Evolutionary conservation across 2,797 vertebrate species (phyloP).

Genomic region (Clarias fuscus): DNA sequence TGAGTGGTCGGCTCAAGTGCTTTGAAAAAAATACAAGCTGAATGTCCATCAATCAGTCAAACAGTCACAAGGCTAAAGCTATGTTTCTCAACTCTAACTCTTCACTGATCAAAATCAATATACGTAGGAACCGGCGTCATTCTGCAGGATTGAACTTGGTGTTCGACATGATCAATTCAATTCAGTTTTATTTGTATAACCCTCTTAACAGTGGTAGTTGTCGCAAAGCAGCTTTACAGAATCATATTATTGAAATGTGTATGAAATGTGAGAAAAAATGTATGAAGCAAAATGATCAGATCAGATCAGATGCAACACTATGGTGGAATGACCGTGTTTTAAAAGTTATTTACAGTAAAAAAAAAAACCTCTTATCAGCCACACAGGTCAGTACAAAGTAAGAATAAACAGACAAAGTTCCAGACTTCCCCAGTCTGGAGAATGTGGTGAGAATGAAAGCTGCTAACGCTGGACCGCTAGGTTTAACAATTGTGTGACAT

Average conservation of each 20-base stretch:
- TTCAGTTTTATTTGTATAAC: no score
- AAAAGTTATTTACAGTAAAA: background rate
- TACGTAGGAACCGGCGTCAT: background rate
- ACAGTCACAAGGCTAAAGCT: slow-evolving; percentile 35
- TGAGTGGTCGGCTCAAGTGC: slow-evolving; percentile 45
- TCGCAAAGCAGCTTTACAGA: no score
- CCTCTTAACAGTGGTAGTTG: no score
- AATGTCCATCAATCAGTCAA: slow-evolving; percentile 29
- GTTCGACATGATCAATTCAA: background rate
- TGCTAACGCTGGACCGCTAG: background rate
- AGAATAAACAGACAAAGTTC: background rate
- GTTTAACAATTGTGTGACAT: background rate
- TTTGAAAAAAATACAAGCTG: slow-evolving; percentile 33
- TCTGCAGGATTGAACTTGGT: background rate
- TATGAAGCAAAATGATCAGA: no score
- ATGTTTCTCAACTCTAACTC: slow-evolving; percentile 32
- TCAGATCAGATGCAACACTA: background rate
- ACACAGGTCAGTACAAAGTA: slow-evolving; percentile 16
- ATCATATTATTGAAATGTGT: no score
- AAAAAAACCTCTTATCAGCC: slow-evolving; percentile 22
- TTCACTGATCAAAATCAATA: slow-evolving; percentile 38
- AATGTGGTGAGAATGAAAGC: background rate
- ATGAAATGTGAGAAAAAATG: no score
- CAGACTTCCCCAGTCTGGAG: background rate
- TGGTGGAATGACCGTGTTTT: slow-evolving; percentile 10